Evolutionary conservation across 2,888 invertebrate species (phyloP).

Genomic region (Torymus aiolomorphi): DNA sequence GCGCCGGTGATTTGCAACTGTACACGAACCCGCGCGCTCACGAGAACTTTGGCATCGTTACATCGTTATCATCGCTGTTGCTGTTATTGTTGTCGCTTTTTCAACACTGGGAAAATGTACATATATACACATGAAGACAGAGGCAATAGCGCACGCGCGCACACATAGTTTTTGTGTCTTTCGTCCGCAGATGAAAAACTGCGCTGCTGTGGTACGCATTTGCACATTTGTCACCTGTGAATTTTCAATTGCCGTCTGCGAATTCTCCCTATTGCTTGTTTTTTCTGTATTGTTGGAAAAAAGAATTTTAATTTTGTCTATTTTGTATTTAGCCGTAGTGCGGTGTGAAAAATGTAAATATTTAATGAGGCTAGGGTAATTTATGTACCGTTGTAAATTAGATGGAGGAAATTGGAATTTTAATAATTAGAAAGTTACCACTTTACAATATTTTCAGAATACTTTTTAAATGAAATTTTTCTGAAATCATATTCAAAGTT

Average conservation of each 20-base stretch:
- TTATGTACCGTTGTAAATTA: neutral
- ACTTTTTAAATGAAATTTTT: too few relatives aligned
- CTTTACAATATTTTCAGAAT: too few relatives aligned
- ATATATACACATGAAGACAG: constrained; percentile 4
- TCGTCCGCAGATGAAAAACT: constrained; percentile 8
- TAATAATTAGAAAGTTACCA: too few relatives aligned
- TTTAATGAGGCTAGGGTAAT: neutral
- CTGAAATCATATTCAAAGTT: too few relatives aligned
- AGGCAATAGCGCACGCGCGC: neutral
- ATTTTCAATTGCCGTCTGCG: neutral
- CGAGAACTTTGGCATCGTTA: constrained; percentile 21
- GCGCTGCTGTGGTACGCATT: neutral
- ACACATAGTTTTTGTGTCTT: constrained; percentile 7
- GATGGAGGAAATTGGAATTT: too few relatives aligned
- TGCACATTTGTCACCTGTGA: constrained; percentile 4
- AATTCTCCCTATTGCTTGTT: too few relatives aligned
- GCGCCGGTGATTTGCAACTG: constrained; percentile 48
- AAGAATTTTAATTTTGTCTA: too few relatives aligned
- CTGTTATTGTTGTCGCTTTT: constrained; percentile 10
- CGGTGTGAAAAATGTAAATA: too few relatives aligned
- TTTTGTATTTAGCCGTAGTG: too few relatives aligned
- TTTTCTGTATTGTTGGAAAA: too few relatives aligned
- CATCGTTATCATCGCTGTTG: constrained; percentile 1
- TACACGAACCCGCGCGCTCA: neutral
- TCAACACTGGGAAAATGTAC: constrained; percentile 6